phyloP scores from a whole-genome alignment of 1,140 invertebrate genomes.

The Rhagoletis pomonella region DNA sequence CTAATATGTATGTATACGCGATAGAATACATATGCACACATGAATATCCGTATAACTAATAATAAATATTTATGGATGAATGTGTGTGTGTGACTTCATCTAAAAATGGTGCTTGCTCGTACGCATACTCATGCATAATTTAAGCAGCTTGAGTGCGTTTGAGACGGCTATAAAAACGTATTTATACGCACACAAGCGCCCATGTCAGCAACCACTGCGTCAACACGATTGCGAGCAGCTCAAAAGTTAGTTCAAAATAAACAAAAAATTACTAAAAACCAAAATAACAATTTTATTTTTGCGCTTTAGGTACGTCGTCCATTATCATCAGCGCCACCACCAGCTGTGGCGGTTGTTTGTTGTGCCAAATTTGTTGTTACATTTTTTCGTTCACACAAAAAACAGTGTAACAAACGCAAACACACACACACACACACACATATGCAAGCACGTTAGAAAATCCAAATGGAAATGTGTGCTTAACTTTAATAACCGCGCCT shows the following conservation, averaged over 20 bases:
- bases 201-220: not conserved
- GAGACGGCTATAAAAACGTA: not conserved
- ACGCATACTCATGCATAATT: not conserved
- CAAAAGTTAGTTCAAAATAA: not conserved
- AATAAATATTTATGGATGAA: no score
- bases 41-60: no score
- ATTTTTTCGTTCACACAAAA: conserved; percentile 2
- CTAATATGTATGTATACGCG: no score
- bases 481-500: conserved; percentile 45
- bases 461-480: conserved; percentile 25
- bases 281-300: not conserved
- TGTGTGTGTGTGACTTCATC: not conserved
- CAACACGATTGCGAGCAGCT: not conserved
- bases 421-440: not conserved
- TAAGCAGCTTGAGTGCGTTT: not conserved
- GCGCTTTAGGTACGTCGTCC: not conserved
- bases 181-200: not conserved
- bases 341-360: conserved; percentile 1
- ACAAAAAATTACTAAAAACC: not conserved
- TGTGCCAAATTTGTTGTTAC: conserved; percentile 16
- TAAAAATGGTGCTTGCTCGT: not conserved
- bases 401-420: not conserved
- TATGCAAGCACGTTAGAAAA: not conserved
- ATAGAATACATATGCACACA: no score
- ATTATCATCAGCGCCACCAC: not conserved